Percentiles rank a stretch among this genome's conserved stretches.
These are phyloP conservation scores for Dendrolimus kikuchii DNA, from an alignment of 1,140 invertebrate genomes.

Conservation along the genomic window DNA sequence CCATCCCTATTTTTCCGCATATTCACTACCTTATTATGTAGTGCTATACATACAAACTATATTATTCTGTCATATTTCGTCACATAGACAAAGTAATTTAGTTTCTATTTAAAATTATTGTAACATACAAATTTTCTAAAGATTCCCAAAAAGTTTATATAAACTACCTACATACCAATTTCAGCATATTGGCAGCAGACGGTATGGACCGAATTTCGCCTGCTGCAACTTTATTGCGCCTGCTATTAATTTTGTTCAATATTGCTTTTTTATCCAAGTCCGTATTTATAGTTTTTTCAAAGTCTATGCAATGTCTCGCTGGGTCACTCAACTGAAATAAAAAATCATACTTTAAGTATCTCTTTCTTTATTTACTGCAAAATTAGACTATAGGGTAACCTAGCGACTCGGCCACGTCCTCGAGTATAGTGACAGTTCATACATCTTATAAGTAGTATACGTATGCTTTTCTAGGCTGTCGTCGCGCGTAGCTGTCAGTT, in stretches of 20 bases:
- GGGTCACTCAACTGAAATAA: slow-evolving; percentile 23
- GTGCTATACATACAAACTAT: background rate
- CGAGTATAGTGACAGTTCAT: too few relatives aligned
- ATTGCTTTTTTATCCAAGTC: slow-evolving; percentile 33
- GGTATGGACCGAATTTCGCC: slow-evolving; percentile 47
- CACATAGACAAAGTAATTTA: background rate
- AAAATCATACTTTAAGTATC: background rate
- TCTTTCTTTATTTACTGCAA: background rate
- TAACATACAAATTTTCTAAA: too few relatives aligned
- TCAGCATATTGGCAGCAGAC: slow-evolving; percentile 41
- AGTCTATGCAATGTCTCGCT: slow-evolving; percentile 30
- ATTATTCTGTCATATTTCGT: background rate
- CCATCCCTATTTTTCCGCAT: too few relatives aligned
- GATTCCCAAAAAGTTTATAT: too few relatives aligned
- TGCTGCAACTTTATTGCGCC: slow-evolving; percentile 47
- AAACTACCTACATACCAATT: slow-evolving; percentile 40
- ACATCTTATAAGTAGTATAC: too few relatives aligned
- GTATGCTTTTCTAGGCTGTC: too few relatives aligned
- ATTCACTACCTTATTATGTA: too few relatives aligned
- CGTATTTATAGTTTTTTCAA: slow-evolving; percentile 35
- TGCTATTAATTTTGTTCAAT: slow-evolving; percentile 49
- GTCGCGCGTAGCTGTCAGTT: too few relatives aligned
- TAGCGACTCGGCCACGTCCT: too few relatives aligned
- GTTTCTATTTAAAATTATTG: background rate
- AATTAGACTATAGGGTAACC: background rate